Conservation (phyloP, 1,140 invertebrate species). For the Rhagoletis zephyria region DNA sequence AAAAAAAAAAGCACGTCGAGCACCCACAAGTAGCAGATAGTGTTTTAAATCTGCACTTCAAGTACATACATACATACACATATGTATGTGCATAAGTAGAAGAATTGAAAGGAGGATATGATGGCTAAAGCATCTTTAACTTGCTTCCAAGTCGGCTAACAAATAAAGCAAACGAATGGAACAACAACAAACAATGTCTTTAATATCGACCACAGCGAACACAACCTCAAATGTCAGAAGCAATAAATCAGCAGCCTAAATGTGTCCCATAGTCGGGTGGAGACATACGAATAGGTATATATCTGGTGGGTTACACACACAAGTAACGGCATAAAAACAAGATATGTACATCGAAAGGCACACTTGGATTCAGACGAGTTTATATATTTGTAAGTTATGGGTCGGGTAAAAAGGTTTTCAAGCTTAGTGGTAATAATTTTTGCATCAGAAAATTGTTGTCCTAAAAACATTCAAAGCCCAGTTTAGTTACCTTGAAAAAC, state of each 20-base stretch:
- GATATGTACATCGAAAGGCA: no score
- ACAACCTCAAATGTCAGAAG: conserved; percentile 36
- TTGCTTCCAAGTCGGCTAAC: background rate
- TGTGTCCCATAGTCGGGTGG: background rate
- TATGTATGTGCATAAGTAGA: no score
- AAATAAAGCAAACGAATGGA: background rate
- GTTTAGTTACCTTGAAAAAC: no score
- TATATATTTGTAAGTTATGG: no score
- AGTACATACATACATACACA: background rate
- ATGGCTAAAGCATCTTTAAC: background rate
- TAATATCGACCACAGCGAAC: conserved; percentile 28
- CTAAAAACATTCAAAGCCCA: no score
- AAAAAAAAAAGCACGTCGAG: background rate
- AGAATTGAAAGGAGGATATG: background rate
- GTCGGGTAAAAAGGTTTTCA: no score
- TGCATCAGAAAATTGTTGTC: no score
- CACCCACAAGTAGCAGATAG: conserved; percentile 23
- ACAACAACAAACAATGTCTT: conserved; percentile 18
- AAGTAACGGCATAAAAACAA: no score
- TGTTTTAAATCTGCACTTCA: background rate
- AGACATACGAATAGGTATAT: background rate
- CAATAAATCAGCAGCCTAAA: conserved; percentile 24
- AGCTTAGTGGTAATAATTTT: no score
- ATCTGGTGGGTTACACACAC: no score
- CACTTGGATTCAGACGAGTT: no score